phyloP scores from a whole-genome alignment of 2,888 invertebrate genomes.

The Adelognathus sp. region DNA sequence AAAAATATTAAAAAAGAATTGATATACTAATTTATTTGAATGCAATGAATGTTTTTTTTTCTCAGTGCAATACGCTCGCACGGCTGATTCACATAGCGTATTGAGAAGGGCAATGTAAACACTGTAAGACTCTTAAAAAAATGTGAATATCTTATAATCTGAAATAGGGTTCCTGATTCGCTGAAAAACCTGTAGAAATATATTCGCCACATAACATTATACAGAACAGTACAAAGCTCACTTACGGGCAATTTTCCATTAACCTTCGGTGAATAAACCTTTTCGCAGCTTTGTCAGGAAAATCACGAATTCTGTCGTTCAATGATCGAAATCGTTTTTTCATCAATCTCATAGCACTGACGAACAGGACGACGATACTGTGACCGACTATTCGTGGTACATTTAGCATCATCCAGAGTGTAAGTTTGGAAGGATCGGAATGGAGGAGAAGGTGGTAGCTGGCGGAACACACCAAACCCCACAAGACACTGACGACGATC shows the following conservation, averaged over 20 bases:
- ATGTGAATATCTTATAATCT: no score
- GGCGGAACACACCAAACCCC: neutral
- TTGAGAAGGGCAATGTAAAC: no score
- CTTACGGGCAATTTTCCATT: neutral
- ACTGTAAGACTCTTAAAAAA: no score
- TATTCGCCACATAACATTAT: no score
- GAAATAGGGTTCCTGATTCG: no score
- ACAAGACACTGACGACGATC: neutral
- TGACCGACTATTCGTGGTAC: neutral
- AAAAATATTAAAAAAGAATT: no score
- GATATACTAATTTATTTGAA: no score
- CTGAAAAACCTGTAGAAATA: no score
- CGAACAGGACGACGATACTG: neutral
- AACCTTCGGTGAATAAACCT: neutral
- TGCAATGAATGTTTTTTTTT: neutral
- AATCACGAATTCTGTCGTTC: slow-evolving; percentile 19
- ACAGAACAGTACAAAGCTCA: no score
- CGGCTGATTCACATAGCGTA: no score
- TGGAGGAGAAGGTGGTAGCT: neutral
- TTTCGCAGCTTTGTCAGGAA: neutral
- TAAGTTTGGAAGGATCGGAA: neutral
- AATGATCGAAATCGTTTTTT: slow-evolving; percentile 19
- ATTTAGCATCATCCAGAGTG: neutral
- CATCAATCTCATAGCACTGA: slow-evolving; percentile 9
- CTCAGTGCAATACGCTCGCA: no score